phyloP scores from a whole-genome alignment of 2,113 vertebrate genomes.

The Trogon surrucura region DNA sequence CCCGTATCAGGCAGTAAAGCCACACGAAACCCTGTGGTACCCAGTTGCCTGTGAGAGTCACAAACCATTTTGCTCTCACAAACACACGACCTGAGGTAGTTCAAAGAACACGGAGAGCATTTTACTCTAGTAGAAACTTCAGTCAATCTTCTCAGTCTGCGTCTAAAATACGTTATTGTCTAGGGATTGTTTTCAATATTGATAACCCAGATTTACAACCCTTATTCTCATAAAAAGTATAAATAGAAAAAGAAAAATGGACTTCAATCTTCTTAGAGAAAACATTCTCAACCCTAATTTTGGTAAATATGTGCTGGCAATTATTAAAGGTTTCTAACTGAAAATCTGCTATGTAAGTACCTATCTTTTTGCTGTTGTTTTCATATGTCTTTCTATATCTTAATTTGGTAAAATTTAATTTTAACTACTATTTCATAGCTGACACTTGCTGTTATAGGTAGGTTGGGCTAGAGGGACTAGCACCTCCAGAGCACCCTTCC shows the following conservation, averaged over 20 bases:
- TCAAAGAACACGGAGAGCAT: slow-evolving; percentile 12
- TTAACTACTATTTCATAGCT: background rate
- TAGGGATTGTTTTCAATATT: background rate
- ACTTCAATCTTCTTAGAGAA: background rate
- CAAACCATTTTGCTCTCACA: background rate
- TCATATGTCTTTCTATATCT: background rate
- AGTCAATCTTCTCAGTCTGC: background rate
- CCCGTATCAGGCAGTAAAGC: background rate
- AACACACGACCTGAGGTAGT: background rate
- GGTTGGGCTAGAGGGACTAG: background rate
- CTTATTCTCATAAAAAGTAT: background rate
- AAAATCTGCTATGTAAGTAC: background rate
- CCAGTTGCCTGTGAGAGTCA: background rate
- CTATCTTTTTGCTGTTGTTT: background rate
- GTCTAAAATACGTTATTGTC: background rate
- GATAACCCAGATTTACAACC: background rate
- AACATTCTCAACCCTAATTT: background rate
- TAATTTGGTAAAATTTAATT: background rate
- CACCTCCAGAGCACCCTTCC: background rate
- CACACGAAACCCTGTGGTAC: background rate
- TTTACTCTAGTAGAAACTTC: slow-evolving; percentile 45
- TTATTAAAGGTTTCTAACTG: background rate
- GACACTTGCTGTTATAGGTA: background rate
- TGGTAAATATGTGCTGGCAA: background rate
- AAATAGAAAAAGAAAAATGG: background rate